phyloP scores from a whole-genome alignment of 2,888 invertebrate genomes.

The Litoditis marina region DNA sequence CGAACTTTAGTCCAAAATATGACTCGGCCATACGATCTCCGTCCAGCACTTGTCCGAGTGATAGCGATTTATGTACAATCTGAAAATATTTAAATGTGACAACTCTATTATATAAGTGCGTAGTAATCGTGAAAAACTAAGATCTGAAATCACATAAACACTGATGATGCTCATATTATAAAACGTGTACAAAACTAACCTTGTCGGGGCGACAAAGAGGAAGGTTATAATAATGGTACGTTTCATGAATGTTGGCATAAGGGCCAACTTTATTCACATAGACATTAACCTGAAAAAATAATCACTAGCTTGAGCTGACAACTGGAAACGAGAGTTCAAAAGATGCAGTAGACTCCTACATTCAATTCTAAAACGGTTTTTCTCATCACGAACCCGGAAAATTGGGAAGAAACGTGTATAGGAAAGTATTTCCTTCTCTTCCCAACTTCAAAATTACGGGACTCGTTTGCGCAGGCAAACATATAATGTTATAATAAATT shows the following conservation, averaged over 20 bases:
- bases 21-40: slow-evolving; percentile 68
- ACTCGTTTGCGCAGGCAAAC: too few relatives aligned
- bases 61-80: slow-evolving; percentile 66
- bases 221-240: slow-evolving; percentile 67
- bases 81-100: slow-evolving; percentile 42
- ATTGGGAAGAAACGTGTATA: too few relatives aligned
- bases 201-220: slow-evolving; percentile 66
- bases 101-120: background rate
- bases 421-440: too few relatives aligned
- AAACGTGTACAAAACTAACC: slow-evolving; percentile 56
- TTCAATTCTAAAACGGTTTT: too few relatives aligned
- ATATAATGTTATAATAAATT: too few relatives aligned
- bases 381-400: too few relatives aligned
- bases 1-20: slow-evolving; percentile 64
- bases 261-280: slow-evolving; percentile 68
- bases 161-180: background rate
- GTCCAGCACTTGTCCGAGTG: slow-evolving; percentile 67
- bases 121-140: background rate
- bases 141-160: background rate
- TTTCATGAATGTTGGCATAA: slow-evolving; percentile 67
- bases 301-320: too few relatives aligned
- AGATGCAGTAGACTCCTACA: too few relatives aligned
- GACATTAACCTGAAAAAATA: slow-evolving; percentile 61
- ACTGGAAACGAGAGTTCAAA: too few relatives aligned
- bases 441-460: too few relatives aligned